Conservation (phyloP, 1,140 invertebrate species). For the Calliphora vicina region DNA sequence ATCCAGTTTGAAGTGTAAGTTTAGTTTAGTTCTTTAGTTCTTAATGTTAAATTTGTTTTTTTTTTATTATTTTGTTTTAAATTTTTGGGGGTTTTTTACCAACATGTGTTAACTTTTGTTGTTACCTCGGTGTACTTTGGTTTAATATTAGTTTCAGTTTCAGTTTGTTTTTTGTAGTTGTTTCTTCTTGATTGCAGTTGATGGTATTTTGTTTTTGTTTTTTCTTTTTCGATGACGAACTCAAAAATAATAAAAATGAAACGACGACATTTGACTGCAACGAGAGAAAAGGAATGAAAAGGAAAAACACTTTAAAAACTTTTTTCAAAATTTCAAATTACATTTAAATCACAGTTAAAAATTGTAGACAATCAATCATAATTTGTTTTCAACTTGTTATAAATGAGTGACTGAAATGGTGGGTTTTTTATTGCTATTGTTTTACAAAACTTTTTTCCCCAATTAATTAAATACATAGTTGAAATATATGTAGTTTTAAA, state of each 20-base stretch:
- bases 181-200: not conserved
- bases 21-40: not conserved
- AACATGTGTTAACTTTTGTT: constrained; percentile 31
- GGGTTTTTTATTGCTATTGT: too few relatives aligned
- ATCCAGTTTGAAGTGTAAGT: not conserved
- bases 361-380: not conserved
- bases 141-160: constrained; percentile 14
- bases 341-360: not conserved
- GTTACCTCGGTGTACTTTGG: constrained; percentile 15
- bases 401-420: not conserved
- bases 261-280: not conserved
- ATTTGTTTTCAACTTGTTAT: not conserved
- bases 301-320: not conserved
- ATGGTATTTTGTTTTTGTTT: constrained; percentile 14
- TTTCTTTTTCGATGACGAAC: not conserved
- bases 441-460: too few relatives aligned
- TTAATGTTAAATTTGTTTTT: not conserved
- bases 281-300: not conserved
- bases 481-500: too few relatives aligned
- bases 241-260: not conserved
- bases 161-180: not conserved
- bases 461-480: too few relatives aligned
- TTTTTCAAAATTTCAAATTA: not conserved
- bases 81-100: not conserved
- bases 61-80: not conserved